Base-by-base conservation (phyloP, 1,140 invertebrate genomes). In the Solenopsis fugax region DNA sequence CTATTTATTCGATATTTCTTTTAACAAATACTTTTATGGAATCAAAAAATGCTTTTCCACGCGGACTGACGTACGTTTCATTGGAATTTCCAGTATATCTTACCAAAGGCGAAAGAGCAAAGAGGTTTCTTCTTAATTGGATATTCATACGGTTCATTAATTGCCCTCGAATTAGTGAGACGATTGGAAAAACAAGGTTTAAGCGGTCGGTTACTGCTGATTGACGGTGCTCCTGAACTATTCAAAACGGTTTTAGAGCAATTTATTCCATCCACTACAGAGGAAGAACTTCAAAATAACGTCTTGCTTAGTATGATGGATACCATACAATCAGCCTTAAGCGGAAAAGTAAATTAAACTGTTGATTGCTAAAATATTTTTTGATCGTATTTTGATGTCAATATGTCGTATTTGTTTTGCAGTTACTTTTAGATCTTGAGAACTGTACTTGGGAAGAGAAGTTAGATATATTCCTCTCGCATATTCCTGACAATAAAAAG, bases 221-320 rank as follows among this genome's bases (percentile, higher is more conserved):
- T 96, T 50, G 96, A 96, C 62, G 94, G 95, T 48, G 89, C 95
- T 2, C 95, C 95, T 6, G 91, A 95, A 13, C 84, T 94, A 13
- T 87, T 96, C 86, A 92, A 93, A 85, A 41, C 71, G 0, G 87
- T 95, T 3, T 73, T 86, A 48, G 24, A 88, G 0, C 88, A 93
- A 65, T 90, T 92, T 18, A 54, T 94, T 10, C 3, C 72, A 4
- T 24, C 62, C 0, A 58, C 62, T 9, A 90, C 65, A 6, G 72
- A 92, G 0, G 85, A 90, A 0, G 93, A 94, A 80, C 67, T 93
- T 21, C 82, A 95, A 67, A 93, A 78, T 34, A 93, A 90, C 34
- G 21, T 95, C 24, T 73, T 95, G 2, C 21, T 92, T 7, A 90
- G 88, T 16, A 90, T 95, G 0, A 88, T 93, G 85, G 91, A 92